Evolutionary conservation across 1,140 invertebrate genomes (phyloP).

Genomic region (Panagrolaimus sp.): DNA sequence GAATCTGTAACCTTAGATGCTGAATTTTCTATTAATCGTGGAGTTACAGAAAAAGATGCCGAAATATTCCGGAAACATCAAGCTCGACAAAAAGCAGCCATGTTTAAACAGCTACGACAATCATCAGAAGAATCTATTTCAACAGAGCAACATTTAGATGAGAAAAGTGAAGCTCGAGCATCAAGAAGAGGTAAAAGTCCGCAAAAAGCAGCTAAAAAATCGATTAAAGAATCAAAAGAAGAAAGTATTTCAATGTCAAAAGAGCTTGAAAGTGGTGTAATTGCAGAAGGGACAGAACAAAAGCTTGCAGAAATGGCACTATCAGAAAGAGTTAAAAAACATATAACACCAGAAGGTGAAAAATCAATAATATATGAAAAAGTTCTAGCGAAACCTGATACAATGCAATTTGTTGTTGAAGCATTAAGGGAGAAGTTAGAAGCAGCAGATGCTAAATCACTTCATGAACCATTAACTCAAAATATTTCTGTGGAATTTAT

Average conservation of each 20-base stretch:
- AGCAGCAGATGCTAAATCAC: neutral
- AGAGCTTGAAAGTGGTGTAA: neutral
- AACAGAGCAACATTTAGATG: neutral
- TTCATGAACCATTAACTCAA: neutral
- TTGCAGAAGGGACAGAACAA: neutral
- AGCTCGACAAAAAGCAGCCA: slow-evolving; percentile 5
- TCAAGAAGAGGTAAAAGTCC: neutral
- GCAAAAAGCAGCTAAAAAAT: neutral
- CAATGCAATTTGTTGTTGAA: neutral
- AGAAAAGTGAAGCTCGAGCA: neutral
- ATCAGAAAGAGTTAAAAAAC: neutral
- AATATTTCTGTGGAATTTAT: neutral
- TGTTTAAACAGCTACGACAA: neutral
- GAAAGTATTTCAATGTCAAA: neutral
- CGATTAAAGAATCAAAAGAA: neutral
- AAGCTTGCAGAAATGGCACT: neutral
- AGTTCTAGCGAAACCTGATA: neutral
- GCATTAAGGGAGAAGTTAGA: neutral
- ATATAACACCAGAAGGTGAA: neutral
- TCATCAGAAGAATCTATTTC: neutral
- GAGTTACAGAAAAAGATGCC: slow-evolving; percentile 7
- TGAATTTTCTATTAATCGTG: neutral
- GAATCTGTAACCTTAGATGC: slow-evolving; percentile 5
- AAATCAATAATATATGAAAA: neutral
- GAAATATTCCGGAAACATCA: neutral